These are phyloP conservation scores for Antitype chi DNA, from an alignment of 2,888 invertebrate genomes.

Conservation along the genomic window DNA sequence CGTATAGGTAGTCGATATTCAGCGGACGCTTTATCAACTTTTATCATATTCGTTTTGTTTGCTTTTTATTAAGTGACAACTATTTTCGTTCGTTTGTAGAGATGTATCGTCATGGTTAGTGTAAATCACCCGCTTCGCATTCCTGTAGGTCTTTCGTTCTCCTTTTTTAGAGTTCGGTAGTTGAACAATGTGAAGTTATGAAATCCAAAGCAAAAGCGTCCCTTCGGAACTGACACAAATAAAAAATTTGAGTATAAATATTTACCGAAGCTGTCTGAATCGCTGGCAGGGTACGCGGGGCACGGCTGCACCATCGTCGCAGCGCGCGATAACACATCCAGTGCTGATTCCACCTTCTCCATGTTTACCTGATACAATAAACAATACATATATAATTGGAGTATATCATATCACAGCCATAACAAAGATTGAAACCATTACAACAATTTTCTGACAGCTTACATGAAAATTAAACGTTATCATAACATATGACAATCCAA, in stretches of 20 bases:
- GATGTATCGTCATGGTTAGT: conserved; percentile 22
- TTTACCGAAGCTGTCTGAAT: conserved; percentile 90
- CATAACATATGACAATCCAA: conserved; percentile 45
- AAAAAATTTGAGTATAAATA: conserved; percentile 56
- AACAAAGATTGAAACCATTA: conserved; percentile 5
- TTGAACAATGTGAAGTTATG: background rate
- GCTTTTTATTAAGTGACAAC: conserved; percentile 46
- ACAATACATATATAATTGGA: conserved; percentile 1
- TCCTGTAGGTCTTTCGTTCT: conserved; percentile 9
- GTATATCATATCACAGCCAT: background rate
- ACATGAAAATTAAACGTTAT: conserved; percentile 32
- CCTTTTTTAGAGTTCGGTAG: background rate
- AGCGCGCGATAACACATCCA: conserved; percentile 96
- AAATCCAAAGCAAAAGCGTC: background rate
- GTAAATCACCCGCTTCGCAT: conserved; percentile 25
- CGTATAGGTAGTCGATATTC: conserved; percentile 69
- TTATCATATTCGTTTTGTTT: conserved; percentile 59
- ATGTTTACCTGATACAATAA: conserved; percentile 80
- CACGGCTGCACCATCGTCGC: conserved; percentile 97
- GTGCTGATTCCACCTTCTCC: conserved; percentile 95
- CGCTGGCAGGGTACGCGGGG: conserved; percentile 87
- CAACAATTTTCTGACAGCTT: conserved; percentile 16
- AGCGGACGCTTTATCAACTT: conserved; percentile 64
- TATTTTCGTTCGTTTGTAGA: conserved; percentile 41
- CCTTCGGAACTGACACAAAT: background rate